Conservation (phyloP, 2,797 vertebrate genomes). For the Artibeus lituratus region DNA sequence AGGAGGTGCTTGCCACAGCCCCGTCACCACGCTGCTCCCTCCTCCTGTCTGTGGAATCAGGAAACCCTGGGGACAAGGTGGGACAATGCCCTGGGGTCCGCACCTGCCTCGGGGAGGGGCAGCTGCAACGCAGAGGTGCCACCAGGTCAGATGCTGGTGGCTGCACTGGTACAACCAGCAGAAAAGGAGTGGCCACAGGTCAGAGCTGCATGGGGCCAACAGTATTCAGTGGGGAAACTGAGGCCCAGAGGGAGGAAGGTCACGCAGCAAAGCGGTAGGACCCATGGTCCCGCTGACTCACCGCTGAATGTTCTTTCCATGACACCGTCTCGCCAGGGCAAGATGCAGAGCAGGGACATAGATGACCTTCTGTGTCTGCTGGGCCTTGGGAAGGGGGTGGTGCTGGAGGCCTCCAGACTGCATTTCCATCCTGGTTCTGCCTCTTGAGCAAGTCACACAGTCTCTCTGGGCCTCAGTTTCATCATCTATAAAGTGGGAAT, state of each 20-base stretch:
- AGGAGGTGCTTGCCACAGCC: neutral
- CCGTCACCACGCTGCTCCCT: neutral
- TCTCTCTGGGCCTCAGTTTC: neutral
- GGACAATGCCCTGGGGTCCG: neutral
- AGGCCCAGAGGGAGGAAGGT: neutral
- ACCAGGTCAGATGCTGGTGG: neutral
- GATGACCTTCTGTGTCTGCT: neutral
- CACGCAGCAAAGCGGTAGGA: neutral
- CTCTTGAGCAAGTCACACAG: neutral
- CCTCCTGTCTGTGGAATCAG: neutral
- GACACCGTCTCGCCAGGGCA: neutral
- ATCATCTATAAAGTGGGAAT: neutral
- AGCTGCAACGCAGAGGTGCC: neutral
- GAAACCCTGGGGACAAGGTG: conserved; percentile 10
- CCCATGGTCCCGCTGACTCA: neutral
- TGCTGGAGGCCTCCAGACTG: neutral
- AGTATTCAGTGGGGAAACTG: neutral
- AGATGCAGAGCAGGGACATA: accelerated
- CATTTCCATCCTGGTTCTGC: neutral
- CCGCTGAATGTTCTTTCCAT: neutral
- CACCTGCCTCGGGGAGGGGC: neutral
- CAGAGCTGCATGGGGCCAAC: neutral
- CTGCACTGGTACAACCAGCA: neutral
- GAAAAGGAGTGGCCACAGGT: neutral
- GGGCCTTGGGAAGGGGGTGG: neutral